These are phyloP conservation scores for Bombus affinis DNA, from an alignment of 1,140 invertebrate genomes.

Conservation along the genomic window DNA sequence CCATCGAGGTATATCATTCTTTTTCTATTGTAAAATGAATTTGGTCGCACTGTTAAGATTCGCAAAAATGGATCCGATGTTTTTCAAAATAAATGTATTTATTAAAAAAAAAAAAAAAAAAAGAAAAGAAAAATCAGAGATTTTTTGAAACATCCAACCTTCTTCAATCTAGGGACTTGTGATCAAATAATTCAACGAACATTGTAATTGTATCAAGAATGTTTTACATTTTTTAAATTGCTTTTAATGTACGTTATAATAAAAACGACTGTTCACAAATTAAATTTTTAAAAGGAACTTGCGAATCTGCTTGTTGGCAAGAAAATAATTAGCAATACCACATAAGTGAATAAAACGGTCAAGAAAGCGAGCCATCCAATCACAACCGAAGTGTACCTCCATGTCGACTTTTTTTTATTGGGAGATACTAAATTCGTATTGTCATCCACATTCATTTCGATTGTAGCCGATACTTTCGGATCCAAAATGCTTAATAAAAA, in stretches of 20 bases:
- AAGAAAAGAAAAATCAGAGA: neutral
- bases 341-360: constrained; percentile 58
- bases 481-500: constrained; percentile 73
- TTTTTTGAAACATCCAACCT: neutral
- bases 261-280: neutral
- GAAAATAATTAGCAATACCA: constrained; percentile 62
- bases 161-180: neutral
- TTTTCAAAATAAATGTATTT: constrained; percentile 74
- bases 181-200: neutral
- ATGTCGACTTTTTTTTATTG: constrained; percentile 43
- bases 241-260: neutral
- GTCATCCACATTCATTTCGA: constrained; percentile 70
- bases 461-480: constrained; percentile 68
- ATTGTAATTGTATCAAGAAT: constrained; percentile 1
- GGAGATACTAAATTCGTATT: constrained; percentile 65
- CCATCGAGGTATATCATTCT: neutral
- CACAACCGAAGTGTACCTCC: constrained; percentile 66
- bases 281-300: neutral
- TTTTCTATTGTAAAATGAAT: constrained; percentile 31
- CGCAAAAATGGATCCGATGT: constrained; percentile 49
- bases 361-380: constrained; percentile 71
- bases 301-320: constrained; percentile 46
- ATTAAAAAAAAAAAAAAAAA: constrained; percentile 52
- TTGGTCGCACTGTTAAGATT: constrained; percentile 48
- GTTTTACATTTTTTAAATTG: neutral